phyloP scores from a whole-genome alignment of 2,113 vertebrate species.

The Syngnathus floridae region DNA sequence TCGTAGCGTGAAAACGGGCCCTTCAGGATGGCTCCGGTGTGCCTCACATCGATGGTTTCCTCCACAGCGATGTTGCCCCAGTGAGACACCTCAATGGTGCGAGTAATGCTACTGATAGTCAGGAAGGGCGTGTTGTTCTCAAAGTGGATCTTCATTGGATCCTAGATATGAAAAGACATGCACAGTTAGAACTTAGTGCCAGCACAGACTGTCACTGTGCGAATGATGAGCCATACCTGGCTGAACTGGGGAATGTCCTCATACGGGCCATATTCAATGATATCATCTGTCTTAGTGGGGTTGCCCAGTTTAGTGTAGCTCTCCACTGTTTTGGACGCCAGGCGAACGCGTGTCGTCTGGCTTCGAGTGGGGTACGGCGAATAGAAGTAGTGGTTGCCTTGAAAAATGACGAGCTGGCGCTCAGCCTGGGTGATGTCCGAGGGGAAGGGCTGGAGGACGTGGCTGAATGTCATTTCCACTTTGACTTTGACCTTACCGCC shows the following conservation, averaged over 20 bases:
- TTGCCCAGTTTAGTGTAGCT: conserved; percentile 92
- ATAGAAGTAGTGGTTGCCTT: conserved; percentile 95
- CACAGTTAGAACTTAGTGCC: not conserved
- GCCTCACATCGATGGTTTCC: conserved; percentile 90
- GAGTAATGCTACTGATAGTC: conserved; percentile 88
- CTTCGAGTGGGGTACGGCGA: conserved; percentile 84
- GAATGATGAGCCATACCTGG: conserved; percentile 70
- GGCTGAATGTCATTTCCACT: conserved; percentile 86
- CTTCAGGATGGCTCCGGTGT: conserved; percentile 90
- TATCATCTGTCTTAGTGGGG: conserved; percentile 83
- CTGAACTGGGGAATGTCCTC: conserved; percentile 81
- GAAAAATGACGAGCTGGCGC: conserved; percentile 93
- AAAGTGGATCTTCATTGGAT: conserved; percentile 89
- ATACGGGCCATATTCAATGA: conserved; percentile 92
- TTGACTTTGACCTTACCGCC: conserved; percentile 80
- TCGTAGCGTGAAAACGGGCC: conserved; percentile 96
- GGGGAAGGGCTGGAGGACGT: conserved; percentile 88
- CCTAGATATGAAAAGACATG: conserved; percentile 63
- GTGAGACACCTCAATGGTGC: conserved; percentile 93
- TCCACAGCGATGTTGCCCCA: conserved; percentile 98
- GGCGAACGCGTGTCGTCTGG: conserved; percentile 84
- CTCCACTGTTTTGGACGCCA: conserved; percentile 90
- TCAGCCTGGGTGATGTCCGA: conserved; percentile 92
- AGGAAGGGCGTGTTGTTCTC: conserved; percentile 97
- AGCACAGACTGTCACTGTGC: not conserved